Conservation (phyloP, 2,113 vertebrate species). For the Centropristis striata region DNA sequence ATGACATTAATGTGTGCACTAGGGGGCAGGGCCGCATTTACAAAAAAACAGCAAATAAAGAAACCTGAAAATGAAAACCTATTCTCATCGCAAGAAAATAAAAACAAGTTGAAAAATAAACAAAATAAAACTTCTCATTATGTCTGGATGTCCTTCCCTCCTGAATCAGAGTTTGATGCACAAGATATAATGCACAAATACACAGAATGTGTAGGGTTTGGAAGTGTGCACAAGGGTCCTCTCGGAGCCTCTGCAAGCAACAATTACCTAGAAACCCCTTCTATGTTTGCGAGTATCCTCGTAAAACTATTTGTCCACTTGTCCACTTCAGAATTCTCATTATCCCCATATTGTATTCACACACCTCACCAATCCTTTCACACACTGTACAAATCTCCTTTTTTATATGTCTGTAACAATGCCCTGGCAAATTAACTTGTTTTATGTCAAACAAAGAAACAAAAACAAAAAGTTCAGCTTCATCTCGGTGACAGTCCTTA, state of each 20-base stretch:
- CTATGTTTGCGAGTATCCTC: background rate
- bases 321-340: background rate
- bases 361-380: background rate
- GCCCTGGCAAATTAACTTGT: background rate
- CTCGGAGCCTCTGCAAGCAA: background rate
- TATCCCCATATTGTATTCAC: background rate
- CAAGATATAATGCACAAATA: background rate
- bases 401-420: background rate
- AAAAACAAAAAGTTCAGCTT: too few relatives aligned
- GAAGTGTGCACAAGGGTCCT: background rate
- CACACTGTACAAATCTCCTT: background rate
- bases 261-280: constrained; percentile 11
- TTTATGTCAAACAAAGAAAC: background rate
- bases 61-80: background rate
- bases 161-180: background rate
- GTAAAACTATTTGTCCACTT: background rate
- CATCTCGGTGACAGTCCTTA: background rate
- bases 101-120: background rate
- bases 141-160: background rate
- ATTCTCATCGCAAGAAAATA: background rate
- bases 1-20: constrained; percentile 19
- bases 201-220: constrained; percentile 1
- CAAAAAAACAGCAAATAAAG: background rate
- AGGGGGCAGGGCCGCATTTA: constrained; percentile 19
- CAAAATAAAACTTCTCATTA: background rate